Evolutionary conservation across 2,113 vertebrate genomes (phyloP).

Genomic region (Lamprotornis superbus): DNA sequence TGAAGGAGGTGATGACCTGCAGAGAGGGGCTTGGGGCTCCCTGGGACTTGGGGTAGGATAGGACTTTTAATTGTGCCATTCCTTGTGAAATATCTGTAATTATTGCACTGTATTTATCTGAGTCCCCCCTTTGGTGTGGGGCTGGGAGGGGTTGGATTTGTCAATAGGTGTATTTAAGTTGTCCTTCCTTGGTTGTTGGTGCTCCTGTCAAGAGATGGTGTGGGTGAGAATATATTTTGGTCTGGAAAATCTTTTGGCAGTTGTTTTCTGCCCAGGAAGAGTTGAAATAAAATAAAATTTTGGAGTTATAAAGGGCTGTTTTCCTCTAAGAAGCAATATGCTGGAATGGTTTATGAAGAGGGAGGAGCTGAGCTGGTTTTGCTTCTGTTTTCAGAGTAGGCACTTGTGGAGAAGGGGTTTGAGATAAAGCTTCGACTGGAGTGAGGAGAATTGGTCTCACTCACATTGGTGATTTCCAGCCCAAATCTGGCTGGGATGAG

Average conservation of each 20-base stretch:
- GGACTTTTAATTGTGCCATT: neutral
- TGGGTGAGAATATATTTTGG: neutral
- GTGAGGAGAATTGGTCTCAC: neutral
- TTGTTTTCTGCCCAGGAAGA: neutral
- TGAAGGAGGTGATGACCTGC: neutral
- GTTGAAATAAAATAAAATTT: constrained; percentile 10
- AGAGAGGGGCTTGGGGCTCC: neutral
- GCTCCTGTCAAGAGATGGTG: neutral
- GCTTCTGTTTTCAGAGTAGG: neutral
- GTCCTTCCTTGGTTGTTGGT: neutral
- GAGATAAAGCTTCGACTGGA: neutral
- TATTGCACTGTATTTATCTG: constrained; percentile 63
- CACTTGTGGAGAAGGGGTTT: neutral
- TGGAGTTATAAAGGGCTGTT: neutral
- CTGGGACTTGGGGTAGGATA: neutral
- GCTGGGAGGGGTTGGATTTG: neutral
- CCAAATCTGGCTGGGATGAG: neutral
- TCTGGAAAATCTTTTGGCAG: neutral
- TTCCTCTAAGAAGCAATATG: neutral
- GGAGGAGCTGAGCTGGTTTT: neutral
- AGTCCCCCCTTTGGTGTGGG: neutral
- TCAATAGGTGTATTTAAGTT: neutral
- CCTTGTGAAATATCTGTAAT: neutral
- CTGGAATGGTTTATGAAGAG: neutral
- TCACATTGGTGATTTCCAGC: neutral